Conservation (phyloP, 2,888 invertebrate species). For the Eremobia ochroleuca region DNA sequence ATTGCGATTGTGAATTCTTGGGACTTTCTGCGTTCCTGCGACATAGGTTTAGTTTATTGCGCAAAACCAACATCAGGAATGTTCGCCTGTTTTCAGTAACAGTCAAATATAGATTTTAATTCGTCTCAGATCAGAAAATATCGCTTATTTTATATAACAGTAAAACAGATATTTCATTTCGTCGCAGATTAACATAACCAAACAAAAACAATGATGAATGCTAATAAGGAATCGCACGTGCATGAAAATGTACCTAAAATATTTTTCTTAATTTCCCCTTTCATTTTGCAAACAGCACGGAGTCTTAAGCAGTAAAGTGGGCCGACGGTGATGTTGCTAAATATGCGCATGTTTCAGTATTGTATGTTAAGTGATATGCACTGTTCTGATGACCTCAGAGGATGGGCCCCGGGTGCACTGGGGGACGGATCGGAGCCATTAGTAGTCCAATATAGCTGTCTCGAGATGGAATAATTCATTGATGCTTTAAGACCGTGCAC, state of each 20-base stretch:
- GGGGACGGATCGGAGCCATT: conserved; percentile 50
- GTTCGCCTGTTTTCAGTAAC: neutral
- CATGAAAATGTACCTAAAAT: conserved; percentile 37
- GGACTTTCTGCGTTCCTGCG: conserved; percentile 9
- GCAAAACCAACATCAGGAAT: neutral
- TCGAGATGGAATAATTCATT: conserved; percentile 56
- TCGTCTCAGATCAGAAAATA: neutral
- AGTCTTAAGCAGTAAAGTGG: conserved; percentile 66
- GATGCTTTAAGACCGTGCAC: conserved; percentile 16
- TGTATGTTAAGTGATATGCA: conserved; percentile 83
- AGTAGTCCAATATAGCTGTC: conserved; percentile 50
- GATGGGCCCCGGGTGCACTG: conserved; percentile 68
- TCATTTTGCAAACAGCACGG: conserved; percentile 78
- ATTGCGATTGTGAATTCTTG: conserved; percentile 24
- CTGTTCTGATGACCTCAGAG: conserved; percentile 80
- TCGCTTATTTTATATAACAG: too few species aligned
- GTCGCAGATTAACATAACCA: conserved; percentile 22
- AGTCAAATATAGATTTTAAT: neutral
- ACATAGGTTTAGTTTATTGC: conserved; percentile 15
- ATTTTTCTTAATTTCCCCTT: conserved; percentile 74
- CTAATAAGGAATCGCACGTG: conserved; percentile 40
- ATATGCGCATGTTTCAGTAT: conserved; percentile 81
- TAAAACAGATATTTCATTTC: too few species aligned
- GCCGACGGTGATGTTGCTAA: conserved; percentile 74
- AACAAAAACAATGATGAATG: conserved; percentile 48